These are phyloP conservation scores for Pseudomyrmex cubaensis DNA, from an alignment of 1,140 invertebrate genomes.

Conservation along the genomic window DNA sequence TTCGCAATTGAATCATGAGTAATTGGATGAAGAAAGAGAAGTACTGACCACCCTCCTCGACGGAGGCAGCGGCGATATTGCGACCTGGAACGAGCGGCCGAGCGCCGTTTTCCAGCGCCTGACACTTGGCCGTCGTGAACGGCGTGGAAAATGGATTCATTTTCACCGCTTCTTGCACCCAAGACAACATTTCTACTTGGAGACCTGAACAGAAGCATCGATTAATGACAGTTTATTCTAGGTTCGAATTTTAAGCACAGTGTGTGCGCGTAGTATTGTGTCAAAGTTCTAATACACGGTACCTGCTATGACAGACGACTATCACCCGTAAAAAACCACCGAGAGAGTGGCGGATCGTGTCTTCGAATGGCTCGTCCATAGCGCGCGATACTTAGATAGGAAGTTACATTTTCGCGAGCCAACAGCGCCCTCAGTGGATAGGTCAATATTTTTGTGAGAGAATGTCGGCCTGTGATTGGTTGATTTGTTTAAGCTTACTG, in stretches of 20 bases:
- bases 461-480: too few relatives aligned
- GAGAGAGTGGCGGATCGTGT: too few relatives aligned
- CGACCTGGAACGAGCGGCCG: constrained; percentile 86
- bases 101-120: constrained; percentile 80
- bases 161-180: constrained; percentile 90
- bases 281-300: constrained; percentile 34
- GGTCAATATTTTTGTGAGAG: too few relatives aligned
- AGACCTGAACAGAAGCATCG: constrained; percentile 62
- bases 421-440: too few relatives aligned
- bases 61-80: constrained; percentile 87
- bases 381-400: too few relatives aligned
- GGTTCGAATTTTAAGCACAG: constrained; percentile 1
- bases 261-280: not conserved
- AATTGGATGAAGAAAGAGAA: too few relatives aligned
- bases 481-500: too few relatives aligned
- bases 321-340: too few relatives aligned
- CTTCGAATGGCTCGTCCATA: too few relatives aligned
- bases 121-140: constrained; percentile 87
- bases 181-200: constrained; percentile 88
- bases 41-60: constrained; percentile 84
- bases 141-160: constrained; percentile 91
- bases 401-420: too few relatives aligned
- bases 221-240: constrained; percentile 32
- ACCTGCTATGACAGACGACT: constrained; percentile 45
- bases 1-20: not conserved